These are phyloP conservation scores for Drosophila persimilis DNA, from an alignment of 1,140 invertebrate species.

Conservation along the genomic window DNA sequence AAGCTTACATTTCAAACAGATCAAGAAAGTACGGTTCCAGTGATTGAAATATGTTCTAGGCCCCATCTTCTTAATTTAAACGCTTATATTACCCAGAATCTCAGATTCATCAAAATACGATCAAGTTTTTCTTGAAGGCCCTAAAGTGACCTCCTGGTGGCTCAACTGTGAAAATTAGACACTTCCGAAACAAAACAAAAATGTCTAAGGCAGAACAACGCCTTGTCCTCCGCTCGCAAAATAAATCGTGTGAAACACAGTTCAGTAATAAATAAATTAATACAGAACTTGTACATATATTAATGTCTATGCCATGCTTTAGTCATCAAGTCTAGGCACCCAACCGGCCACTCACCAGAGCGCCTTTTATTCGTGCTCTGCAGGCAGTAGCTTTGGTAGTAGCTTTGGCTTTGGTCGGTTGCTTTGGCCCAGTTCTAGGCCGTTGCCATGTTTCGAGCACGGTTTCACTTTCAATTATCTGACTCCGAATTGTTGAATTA, in stretches of 20 bases:
- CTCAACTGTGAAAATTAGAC: conserved; percentile 50
- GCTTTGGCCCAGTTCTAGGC: conserved; percentile 60
- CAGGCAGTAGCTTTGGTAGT: neutral
- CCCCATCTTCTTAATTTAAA: neutral
- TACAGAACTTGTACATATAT: conserved; percentile 32
- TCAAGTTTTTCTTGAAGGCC: conserved; percentile 24
- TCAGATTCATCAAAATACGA: neutral
- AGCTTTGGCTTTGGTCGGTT: conserved; percentile 43
- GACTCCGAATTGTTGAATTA: conserved; percentile 28
- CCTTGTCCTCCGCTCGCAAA: conserved; percentile 13
- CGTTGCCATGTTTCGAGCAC: conserved; percentile 33
- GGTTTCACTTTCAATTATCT: conserved; percentile 59
- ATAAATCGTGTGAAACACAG: conserved; percentile 51
- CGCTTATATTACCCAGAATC: no score
- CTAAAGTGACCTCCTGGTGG: conserved; percentile 33
- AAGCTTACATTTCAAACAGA: no score
- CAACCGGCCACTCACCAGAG: conserved; percentile 27
- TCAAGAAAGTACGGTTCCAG: neutral
- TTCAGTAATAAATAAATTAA: conserved; percentile 49
- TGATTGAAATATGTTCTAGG: neutral
- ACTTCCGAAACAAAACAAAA: conserved; percentile 38
- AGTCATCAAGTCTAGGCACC: conserved; percentile 22
- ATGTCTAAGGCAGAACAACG: conserved; percentile 6
- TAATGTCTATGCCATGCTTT: conserved; percentile 30
- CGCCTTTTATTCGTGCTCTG: conserved; percentile 33